A percentile compares a stretch with the other conserved stretches of the same genome.
Conservation (phyloP, 2,888 invertebrate genomes). For the Latrodectus elegans region DNA sequence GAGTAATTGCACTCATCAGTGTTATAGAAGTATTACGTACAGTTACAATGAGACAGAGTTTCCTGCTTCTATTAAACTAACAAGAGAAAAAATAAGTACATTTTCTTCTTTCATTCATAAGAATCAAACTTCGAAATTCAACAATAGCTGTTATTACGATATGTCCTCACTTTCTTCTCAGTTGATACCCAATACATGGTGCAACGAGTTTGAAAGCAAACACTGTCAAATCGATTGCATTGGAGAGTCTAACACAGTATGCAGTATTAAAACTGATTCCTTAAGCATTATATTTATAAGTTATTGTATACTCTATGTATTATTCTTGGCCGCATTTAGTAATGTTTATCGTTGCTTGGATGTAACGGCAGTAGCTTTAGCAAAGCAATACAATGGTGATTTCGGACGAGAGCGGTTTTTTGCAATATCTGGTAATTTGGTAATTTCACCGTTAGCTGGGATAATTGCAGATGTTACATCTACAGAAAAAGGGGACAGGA, state of each 20-base stretch:
- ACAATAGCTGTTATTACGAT: not conserved
- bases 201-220: not conserved
- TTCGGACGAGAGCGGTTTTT: constrained; percentile 75
- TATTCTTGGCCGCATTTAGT: constrained; percentile 86
- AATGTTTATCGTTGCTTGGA: constrained; percentile 91
- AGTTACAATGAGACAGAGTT: not conserved
- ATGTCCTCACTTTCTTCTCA: not conserved
- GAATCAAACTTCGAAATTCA: not conserved
- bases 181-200: not conserved
- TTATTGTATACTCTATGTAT: constrained; percentile 81
- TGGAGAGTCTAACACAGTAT: not conserved
- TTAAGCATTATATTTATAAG: not conserved
- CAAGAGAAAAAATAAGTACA: not conserved
- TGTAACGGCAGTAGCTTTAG: constrained; percentile 89
- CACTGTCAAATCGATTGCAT: not conserved
- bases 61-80: not conserved
- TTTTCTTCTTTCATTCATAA: not conserved
- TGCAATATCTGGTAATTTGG: constrained; percentile 74
- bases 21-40: constrained; percentile 1
- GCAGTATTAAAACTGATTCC: not conserved
- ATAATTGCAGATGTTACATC: constrained; percentile 62
- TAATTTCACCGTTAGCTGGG: constrained; percentile 73
- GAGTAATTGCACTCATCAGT: not conserved
- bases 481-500: constrained; percentile 77
- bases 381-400: constrained; percentile 82